Percentiles rank a stretch among this genome's conserved stretches.
These are phyloP conservation scores for Pelmatolapia mariae DNA, from an alignment of 2,113 vertebrate genomes.

Conservation along the genomic window DNA sequence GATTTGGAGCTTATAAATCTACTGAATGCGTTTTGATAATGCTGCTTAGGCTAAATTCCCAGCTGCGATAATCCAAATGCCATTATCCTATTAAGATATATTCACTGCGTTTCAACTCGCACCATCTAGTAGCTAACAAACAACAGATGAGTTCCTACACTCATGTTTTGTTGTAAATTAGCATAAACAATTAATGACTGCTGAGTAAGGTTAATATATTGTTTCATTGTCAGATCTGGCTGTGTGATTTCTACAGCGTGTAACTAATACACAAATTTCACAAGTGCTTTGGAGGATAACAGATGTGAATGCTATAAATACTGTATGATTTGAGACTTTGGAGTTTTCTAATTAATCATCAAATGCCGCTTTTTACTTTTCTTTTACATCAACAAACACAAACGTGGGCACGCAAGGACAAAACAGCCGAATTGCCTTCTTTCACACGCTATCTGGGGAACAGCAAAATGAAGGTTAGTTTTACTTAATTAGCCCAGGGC, in stretches of 20 bases:
- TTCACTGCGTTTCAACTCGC: conserved; percentile 41
- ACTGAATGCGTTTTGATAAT: conserved; percentile 65
- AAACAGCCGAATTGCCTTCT: neutral
- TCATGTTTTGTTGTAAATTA: conserved; percentile 36
- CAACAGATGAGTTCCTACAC: conserved; percentile 10
- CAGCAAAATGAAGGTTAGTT: neutral
- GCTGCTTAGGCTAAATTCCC: conserved; percentile 63
- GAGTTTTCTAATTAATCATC: neutral
- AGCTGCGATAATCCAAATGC: conserved; percentile 58
- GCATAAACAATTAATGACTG: conserved; percentile 54
- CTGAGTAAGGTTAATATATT: conserved; percentile 2
- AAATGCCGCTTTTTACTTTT: neutral
- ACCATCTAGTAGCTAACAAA: conserved; percentile 29
- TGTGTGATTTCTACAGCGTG: neutral
- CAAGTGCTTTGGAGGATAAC: neutral
- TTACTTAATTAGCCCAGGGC: neutral
- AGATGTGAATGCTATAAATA: neutral
- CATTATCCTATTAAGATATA: conserved; percentile 64
- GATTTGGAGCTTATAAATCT: conserved; percentile 59
- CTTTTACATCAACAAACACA: neutral
- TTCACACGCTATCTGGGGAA: neutral
- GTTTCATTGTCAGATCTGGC: neutral
- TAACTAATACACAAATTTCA: neutral
- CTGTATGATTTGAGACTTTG: neutral
- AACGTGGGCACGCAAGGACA: neutral